Percentiles rank a stretch among this genome's conserved stretches.
Conservation (phyloP, 2,888 invertebrate genomes). For the Lithophane ornitopus region DNA sequence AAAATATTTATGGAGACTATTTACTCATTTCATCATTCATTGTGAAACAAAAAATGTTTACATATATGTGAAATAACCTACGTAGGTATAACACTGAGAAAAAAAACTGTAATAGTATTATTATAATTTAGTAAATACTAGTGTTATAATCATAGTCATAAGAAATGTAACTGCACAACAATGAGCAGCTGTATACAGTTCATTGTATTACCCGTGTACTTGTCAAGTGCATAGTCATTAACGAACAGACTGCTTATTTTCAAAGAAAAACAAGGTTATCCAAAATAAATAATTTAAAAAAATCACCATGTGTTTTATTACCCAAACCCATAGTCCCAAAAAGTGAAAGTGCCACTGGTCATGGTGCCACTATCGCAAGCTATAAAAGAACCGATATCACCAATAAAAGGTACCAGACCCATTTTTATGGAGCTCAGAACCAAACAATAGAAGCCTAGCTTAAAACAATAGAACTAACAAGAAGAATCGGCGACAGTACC, state of each 20-base stretch:
- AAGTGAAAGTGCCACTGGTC: conserved; percentile 52
- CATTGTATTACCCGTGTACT: conserved; percentile 27
- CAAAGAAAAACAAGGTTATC: neutral
- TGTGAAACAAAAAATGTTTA: neutral
- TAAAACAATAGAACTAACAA: conserved; percentile 59
- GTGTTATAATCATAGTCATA: conserved; percentile 34
- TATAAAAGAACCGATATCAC: conserved; percentile 41
- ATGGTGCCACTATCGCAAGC: conserved; percentile 36
- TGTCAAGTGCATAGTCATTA: conserved; percentile 21
- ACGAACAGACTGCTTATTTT: neutral
- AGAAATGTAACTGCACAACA: conserved; percentile 14
- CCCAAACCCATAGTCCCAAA: conserved; percentile 32
- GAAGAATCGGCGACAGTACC: conserved; percentile 24
- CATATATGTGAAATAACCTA: neutral
- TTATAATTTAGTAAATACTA: conserved; percentile 10
- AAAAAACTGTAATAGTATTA: conserved; percentile 18
- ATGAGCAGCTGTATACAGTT: conserved; percentile 52
- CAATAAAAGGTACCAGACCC: conserved; percentile 46
- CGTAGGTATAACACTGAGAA: neutral
- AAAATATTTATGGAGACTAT: neutral
- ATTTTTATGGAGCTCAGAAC: conserved; percentile 50
- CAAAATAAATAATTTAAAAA: conserved; percentile 36
- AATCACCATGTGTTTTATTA: conserved; percentile 58
- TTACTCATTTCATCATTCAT: no score
- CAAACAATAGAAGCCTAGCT: conserved; percentile 48